Percentiles rank a stretch among this genome's conserved stretches.
phyloP scores from a whole-genome alignment of 2,888 invertebrate species.

The Tinea semifulvella region DNA sequence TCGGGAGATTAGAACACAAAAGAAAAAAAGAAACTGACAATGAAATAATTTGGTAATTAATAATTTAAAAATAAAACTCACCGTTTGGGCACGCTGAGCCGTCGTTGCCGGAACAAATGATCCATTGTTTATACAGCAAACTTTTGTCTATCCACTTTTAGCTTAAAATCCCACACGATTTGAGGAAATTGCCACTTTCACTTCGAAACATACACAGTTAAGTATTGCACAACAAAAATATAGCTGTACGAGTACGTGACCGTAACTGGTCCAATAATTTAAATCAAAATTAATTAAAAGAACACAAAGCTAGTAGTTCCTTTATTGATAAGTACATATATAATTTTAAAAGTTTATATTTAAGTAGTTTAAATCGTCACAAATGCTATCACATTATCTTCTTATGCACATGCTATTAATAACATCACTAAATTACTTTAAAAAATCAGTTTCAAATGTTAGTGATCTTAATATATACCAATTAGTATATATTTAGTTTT shows the following conservation, averaged over 20 bases:
- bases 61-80: no score
- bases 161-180: slow-evolving; percentile 38
- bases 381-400: slow-evolving; percentile 5
- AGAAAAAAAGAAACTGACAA: no score
- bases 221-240: slow-evolving; percentile 3
- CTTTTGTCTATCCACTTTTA: slow-evolving; percentile 36
- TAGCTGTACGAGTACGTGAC: slow-evolving; percentile 6
- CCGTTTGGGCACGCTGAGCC: slow-evolving; percentile 58
- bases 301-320: neutral
- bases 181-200: slow-evolving; percentile 54
- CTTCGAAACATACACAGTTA: slow-evolving; percentile 23
- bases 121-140: slow-evolving; percentile 44
- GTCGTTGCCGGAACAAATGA: slow-evolving; percentile 59
- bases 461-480: no score
- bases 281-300: neutral
- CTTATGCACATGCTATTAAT: slow-evolving; percentile 3
- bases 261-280: slow-evolving; percentile 3
- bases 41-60: no score
- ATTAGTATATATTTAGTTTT: no score
- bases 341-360: no score
- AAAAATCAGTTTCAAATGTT: neutral
- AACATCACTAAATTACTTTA: neutral
- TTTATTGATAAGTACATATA: no score
- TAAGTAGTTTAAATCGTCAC: neutral
- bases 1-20: no score